These are phyloP conservation scores for Herpailurus yagouaroundi DNA, from an alignment of 2,113 vertebrate genomes.

Conservation along the genomic window DNA sequence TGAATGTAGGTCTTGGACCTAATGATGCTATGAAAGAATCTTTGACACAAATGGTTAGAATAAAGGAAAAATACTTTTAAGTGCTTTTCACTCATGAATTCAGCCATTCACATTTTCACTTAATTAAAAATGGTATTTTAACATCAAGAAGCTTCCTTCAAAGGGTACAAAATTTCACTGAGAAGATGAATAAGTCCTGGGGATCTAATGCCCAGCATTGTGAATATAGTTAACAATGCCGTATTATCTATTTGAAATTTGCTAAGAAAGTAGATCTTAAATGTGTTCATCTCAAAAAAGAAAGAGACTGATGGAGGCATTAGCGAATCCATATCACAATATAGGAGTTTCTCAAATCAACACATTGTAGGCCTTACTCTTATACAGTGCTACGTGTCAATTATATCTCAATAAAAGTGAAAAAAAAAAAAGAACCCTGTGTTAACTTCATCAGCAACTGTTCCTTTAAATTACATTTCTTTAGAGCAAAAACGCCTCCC, in stretches of 20 bases:
- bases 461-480: neutral
- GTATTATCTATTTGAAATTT: neutral
- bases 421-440: neutral
- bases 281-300: neutral
- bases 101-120: neutral
- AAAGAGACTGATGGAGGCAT: neutral
- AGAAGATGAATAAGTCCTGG: neutral
- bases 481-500: neutral
- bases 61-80: neutral
- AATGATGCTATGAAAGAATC: neutral
- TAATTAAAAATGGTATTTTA: neutral
- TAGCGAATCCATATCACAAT: neutral
- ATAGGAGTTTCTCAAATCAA: neutral
- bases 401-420: neutral
- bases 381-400: neutral
- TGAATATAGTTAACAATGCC: neutral
- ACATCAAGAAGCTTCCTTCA: neutral
- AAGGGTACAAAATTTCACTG: neutral
- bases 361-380: neutral
- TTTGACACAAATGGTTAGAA: neutral
- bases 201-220: too few species aligned
- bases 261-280: neutral
- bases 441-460: neutral
- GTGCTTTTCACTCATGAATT: neutral
- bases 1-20: neutral